Conservation (phyloP, 2,113 vertebrate genomes). For the Cynopterus brachyotis region DNA sequence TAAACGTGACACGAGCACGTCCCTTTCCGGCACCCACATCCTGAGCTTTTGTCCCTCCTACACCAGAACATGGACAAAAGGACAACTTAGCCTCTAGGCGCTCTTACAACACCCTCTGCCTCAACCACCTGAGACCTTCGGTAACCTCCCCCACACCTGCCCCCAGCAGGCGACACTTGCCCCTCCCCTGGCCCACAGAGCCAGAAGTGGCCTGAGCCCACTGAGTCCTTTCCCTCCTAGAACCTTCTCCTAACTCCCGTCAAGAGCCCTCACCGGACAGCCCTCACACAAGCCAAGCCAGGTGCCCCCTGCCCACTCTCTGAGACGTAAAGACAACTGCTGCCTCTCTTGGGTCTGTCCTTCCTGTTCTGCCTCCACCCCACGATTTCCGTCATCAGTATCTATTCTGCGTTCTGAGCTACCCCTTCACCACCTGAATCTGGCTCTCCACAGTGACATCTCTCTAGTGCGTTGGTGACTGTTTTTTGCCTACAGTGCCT, state of each 20-base stretch:
- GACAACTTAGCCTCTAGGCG: neutral
- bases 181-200: neutral
- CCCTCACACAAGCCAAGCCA: fast-evolving
- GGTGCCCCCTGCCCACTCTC: too few species aligned
- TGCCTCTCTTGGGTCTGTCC: neutral
- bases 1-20: fast-evolving
- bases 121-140: fast-evolving
- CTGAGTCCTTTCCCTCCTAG: neutral
- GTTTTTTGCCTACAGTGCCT: neutral
- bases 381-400: neutral
- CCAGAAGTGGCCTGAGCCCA: neutral
- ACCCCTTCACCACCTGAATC: neutral
- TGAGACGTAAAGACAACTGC: neutral
- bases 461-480: neutral
- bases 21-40: too few species aligned
- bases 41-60: neutral
- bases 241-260: neutral
- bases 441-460: neutral
- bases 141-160: neutral
- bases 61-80: neutral
- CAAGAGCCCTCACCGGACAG: neutral
- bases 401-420: neutral
- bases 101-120: neutral
- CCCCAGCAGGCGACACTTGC: neutral
- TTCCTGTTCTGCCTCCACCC: neutral